Conservation (phyloP, 2,113 vertebrate genomes). For the Pterocles gutturalis region DNA sequence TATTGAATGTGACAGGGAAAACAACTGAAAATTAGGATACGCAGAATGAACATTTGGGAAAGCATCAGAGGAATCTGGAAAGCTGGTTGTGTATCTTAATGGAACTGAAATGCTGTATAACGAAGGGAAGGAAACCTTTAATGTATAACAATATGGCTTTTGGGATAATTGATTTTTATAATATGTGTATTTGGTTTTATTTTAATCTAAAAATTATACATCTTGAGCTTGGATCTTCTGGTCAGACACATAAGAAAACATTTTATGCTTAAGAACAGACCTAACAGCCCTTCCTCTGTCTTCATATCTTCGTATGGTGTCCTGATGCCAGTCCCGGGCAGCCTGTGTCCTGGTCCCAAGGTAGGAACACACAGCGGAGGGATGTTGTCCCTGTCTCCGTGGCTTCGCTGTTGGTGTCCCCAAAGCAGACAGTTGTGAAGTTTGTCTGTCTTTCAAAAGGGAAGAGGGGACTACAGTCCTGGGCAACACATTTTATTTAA, state of each 20-base stretch:
- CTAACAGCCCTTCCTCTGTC: background rate
- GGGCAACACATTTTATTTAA: background rate
- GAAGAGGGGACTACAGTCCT: accelerated
- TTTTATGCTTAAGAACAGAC: background rate
- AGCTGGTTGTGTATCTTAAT: background rate
- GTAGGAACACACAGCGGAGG: background rate
- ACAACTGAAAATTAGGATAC: background rate
- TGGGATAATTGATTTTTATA: background rate
- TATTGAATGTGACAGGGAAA: background rate
- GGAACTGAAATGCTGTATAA: background rate
- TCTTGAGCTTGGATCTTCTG: background rate
- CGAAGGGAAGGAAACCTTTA: background rate
- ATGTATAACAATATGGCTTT: accelerated
- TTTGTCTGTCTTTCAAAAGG: background rate
- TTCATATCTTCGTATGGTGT: accelerated
- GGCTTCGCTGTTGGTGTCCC: no score
- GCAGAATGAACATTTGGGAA: background rate
- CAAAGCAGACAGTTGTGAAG: no score
- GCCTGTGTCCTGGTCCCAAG: background rate
- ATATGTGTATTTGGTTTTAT: background rate
- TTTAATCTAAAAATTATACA: background rate
- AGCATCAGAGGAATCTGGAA: background rate
- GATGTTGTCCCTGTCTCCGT: background rate
- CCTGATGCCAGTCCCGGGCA: background rate
- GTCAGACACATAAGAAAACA: accelerated